Conservation (phyloP, 2,888 invertebrate species). For the Thereva nobilitata region DNA sequence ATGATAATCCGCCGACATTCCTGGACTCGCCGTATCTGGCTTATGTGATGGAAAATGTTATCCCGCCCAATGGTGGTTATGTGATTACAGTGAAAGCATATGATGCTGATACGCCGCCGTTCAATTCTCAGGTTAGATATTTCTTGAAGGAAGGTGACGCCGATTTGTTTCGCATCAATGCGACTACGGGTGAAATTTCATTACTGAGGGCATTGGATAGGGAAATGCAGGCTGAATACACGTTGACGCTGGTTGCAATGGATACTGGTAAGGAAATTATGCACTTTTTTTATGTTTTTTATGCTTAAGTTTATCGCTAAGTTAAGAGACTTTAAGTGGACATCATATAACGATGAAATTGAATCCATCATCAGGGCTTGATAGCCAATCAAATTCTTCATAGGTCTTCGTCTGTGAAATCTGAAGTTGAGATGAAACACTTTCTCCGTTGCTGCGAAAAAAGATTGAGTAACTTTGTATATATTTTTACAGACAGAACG, state of each 20-base stretch:
- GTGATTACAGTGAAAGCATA: constrained; percentile 83
- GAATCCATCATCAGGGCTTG: too few species aligned
- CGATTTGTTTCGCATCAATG: constrained; percentile 88
- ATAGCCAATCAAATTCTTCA: too few species aligned
- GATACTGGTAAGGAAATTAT: constrained; percentile 77
- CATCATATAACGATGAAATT: too few species aligned
- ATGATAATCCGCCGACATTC: constrained; percentile 92
- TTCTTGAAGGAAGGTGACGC: constrained; percentile 92
- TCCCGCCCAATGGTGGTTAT: constrained; percentile 78
- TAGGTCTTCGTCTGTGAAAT: too few species aligned
- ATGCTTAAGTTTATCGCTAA: background rate
- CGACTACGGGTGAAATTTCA: constrained; percentile 88
- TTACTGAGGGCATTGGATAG: constrained; percentile 81
- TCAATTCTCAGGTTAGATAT: constrained; percentile 88
- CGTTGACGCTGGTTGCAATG: constrained; percentile 87
- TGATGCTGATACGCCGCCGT: constrained; percentile 89
- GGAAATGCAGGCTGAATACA: constrained; percentile 81
- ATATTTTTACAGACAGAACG: too few species aligned
- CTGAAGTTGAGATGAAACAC: too few species aligned
- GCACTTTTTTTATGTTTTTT: constrained; percentile 24
- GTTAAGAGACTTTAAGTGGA: background rate
- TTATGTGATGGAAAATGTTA: constrained; percentile 90
- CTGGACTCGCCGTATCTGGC: constrained; percentile 93
- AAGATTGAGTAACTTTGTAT: too few species aligned
- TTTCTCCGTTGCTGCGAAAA: too few species aligned